phyloP scores from a whole-genome alignment of 2,113 vertebrate genomes.

The Cyanistes caeruleus region DNA sequence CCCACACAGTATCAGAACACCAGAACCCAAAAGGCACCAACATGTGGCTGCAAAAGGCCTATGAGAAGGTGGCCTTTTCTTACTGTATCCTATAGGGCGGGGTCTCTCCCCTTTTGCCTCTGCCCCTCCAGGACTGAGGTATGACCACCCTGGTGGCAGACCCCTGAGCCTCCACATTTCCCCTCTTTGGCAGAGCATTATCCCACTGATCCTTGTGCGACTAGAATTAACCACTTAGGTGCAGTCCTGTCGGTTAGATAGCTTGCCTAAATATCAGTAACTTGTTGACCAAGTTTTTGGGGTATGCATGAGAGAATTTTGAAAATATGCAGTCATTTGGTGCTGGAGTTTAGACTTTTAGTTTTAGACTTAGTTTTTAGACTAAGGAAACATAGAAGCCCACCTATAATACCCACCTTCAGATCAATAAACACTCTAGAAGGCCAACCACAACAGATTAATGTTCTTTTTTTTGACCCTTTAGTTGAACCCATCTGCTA shows the following conservation, averaged over 20 bases:
- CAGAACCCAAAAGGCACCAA: too few species aligned
- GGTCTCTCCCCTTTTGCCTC: too few species aligned
- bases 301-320: not conserved
- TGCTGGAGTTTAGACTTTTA: not conserved
- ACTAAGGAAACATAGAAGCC: not conserved
- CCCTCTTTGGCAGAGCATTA: not conserved
- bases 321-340: not conserved
- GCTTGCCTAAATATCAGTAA: not conserved
- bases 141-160: too few species aligned
- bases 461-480: not conserved
- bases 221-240: not conserved
- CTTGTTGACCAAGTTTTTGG: not conserved
- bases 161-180: not conserved
- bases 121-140: too few species aligned
- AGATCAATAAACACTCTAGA: not conserved
- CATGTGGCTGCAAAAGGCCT: too few species aligned
- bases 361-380: too few species aligned
- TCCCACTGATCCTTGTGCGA: not conserved
- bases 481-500: not conserved
- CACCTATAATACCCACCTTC: fast-evolving
- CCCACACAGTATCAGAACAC: too few species aligned
- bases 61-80: too few species aligned
- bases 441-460: not conserved
- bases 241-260: not conserved
- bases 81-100: too few species aligned